Evolutionary conservation across 2,113 vertebrate species (phyloP), one percentile per base, ranked within the genome.

Genomic region (Oreochromis tanganicae): DNA sequence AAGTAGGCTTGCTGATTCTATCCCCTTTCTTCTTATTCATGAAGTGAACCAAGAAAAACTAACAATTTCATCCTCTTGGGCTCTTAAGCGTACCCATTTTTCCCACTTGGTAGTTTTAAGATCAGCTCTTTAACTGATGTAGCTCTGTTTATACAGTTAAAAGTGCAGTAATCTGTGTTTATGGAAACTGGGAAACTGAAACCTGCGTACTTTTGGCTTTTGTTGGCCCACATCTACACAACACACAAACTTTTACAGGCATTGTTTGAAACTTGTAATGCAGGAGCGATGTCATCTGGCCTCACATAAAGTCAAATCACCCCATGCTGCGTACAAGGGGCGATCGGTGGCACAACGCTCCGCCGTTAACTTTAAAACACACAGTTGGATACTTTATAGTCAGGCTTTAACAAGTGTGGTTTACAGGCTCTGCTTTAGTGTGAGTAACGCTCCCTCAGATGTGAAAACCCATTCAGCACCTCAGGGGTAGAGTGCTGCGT

Each of bases 381-480:
- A 90, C 91, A 89, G 61, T 86, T 85, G 68, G 85, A 83, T 80
- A 59, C 85, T 91, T 85, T 85, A 86, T 46, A 79, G 84, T 80
- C 52, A 86, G 79, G 59, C 34, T 81, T 79, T 89, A 85, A 91
- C 61, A 80, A 93, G 81, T 86, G 79, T 81, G 80, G 85, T 90
- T 90, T 90, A 86, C 36, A 4, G 57, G 54, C 85, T 91, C 63
- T 79, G 85, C 75, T 91, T 89, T 29, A 91, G 83, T 61, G 52
- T 54, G 81, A 92, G 85, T 86, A 75, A 75, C 75, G 66, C 52
- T 89, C 27, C 17, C 89, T 88, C 63, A n/a, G 63, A 89, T 89
- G 80, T 89, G 56, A 79, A 91, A 85, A 88, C 87, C 89, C 87
- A 80, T 87, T 88, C 71, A 75, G 85, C 91, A 86, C 85, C 91